Base-by-base conservation (phyloP, 2,797 vertebrate genomes). In the Mormyrus hasselquistii region DNA sequence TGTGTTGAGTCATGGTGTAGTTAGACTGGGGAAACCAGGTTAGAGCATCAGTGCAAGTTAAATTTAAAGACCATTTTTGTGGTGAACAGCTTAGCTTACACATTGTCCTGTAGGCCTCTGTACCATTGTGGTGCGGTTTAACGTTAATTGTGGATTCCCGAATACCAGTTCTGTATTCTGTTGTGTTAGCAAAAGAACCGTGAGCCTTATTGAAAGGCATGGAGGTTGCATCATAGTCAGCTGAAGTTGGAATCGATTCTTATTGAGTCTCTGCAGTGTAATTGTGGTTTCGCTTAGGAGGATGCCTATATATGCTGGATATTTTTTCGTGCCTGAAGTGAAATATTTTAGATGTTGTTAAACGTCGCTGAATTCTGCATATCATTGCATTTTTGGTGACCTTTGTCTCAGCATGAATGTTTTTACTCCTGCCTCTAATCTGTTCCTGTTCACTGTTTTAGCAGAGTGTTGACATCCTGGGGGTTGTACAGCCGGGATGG, bases 11-110 rank as follows among this genome's bases (percentile, higher is more conserved):
- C 89, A 89, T 57, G 88, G 16, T 49, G 59, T 86, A 89, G 41
- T 86, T 84, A 86, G 3, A 91, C 89, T n/a, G 90, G 90, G 86
- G 87, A 94, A 96, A 96, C 93, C 96, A 95, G 95, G 94, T 95
- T 95, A 14, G 34, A 96, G 93, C 92, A 91, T 86, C 92, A 93
- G 93, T 92, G 65, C 92, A 94, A 94, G 86, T 88, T 92, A 87
- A 92, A 94, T 94, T 91, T 95, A 93, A 94, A 93, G 91, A 92
- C 92, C 94, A 8, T 83, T 49, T 49, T 49, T 49, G 79, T 49
- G 79, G 14, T 6, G 69, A 73, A 38, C 69, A 73, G 41, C 44
- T 82, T 44, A n/a, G 76, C 44, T 41, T 49, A 5, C 44, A 83
- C 47, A 12, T 34, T 49, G 79, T 83, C 19, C 9, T 3, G n/a